Percentiles rank a stretch among this genome's conserved stretches.
These are phyloP conservation scores for Tinea trinotella DNA, from an alignment of 2,888 invertebrate species.

Conservation along the genomic window DNA sequence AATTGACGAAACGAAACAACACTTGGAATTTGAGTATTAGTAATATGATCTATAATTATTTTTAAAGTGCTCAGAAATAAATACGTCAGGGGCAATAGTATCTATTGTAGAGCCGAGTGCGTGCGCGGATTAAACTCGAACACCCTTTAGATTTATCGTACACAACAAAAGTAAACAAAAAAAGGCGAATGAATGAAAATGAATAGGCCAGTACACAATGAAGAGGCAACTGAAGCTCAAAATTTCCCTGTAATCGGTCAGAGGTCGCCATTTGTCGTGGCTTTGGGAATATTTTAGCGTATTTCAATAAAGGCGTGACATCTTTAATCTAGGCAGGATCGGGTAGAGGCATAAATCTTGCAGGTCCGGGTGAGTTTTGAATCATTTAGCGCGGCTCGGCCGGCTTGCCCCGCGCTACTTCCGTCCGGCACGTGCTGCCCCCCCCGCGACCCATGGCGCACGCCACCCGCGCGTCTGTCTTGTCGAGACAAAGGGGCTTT, in stretches of 20 bases:
- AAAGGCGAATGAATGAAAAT: neutral
- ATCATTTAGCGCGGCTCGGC: constrained; percentile 65
- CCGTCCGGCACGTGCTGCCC: constrained; percentile 65
- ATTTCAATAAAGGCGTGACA: constrained; percentile 70
- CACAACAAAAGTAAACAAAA: neutral
- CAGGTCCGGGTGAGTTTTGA: constrained; percentile 68
- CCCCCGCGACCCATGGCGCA: constrained; percentile 29
- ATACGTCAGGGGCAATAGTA: neutral
- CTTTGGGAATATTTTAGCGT: constrained; percentile 49
- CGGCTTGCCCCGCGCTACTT: constrained; percentile 56
- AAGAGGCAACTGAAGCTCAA: neutral
- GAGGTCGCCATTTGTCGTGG: constrained; percentile 20
- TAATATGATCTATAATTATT: too few relatives aligned
- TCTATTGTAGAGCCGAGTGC: neutral
- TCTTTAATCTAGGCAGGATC: constrained; percentile 68
- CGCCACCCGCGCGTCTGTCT: constrained; percentile 59
- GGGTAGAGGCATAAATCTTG: constrained; percentile 70
- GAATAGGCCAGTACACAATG: neutral
- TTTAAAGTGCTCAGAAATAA: neutral
- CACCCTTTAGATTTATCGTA: neutral
- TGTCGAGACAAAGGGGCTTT: constrained; percentile 70
- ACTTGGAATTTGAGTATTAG: too few relatives aligned
- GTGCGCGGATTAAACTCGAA: neutral
- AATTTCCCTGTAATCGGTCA: constrained; percentile 6
- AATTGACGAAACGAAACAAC: too few relatives aligned